Base-by-base conservation (phyloP, 2,888 invertebrate genomes). In the Masnerella sp. region DNA sequence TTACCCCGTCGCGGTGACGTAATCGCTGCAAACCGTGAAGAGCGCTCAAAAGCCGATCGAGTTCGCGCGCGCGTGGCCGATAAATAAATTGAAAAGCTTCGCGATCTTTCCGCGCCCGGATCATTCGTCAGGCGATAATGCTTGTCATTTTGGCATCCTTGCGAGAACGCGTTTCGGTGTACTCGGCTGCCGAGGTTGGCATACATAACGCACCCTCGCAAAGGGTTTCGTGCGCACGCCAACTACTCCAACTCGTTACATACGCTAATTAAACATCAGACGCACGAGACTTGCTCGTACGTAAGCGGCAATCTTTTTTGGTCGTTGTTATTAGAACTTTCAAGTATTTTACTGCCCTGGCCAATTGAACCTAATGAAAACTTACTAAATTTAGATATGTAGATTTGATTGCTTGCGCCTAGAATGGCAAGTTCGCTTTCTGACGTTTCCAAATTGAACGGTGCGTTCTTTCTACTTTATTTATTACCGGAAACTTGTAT, bases 241-340 rank as follows among this genome's bases (percentile, higher is more conserved):
- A 85, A 78, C 83, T 82, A 87, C 86, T 87, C 81, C 83, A 87
- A 85, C 85, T 87, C 84, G 87, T 87, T 86, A 85, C 85, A 83
- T 80, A 82, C 83, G 82, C 82, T 87, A 87, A 87, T 87, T 87
- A 87, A 87, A 87, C 84, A 74, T 69, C 74, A 59, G 84, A 86
- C 85, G 83, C 87, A 86, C 86, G 85, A 85, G 83, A 85, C 83
- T 56, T 34, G 62, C 81, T 81, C 76, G 52, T 52, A 65, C 42
- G 49, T 61, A 71, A 65, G 58, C 75, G 43, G 62, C 70, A 49
- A 75, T 69, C 54, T 68, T 70, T 78, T 80, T 79, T 77, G 78
- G 77, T 78, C 78, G 81, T 76, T 80, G 81, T 76, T 80, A 78
- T 81, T 82, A 80, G 79, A 81, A 80, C 81, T 77, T 77, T 78